A percentile compares a stretch with the other conserved stretches of the same genome.
phyloP scores from a whole-genome alignment of 2,113 vertebrate genomes.

The Ahaetulla prasina region DNA sequence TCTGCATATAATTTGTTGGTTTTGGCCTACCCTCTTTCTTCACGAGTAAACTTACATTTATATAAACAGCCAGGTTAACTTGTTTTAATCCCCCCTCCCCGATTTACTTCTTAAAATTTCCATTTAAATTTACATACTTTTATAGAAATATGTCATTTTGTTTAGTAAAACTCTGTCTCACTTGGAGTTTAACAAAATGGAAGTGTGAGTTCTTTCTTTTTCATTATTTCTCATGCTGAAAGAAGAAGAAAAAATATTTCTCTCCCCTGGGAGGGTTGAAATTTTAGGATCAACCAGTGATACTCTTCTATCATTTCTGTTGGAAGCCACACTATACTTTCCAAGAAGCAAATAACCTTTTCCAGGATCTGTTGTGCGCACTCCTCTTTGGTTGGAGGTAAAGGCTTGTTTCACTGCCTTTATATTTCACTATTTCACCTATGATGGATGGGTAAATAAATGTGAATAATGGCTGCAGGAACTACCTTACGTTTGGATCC shows the following conservation, averaged over 20 bases:
- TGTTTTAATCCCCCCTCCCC: background rate
- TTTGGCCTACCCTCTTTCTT: background rate
- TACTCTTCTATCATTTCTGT: background rate
- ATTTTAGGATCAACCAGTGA: background rate
- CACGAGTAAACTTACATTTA: background rate
- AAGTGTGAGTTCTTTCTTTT: background rate
- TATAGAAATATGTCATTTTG: background rate
- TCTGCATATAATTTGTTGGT: background rate
- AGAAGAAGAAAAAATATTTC: background rate
- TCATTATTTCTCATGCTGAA: background rate
- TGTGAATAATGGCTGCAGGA: background rate
- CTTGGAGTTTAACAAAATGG: background rate
- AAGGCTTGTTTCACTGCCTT: background rate
- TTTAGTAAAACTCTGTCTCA: background rate
- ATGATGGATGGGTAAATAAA: background rate
- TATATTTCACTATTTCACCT: background rate
- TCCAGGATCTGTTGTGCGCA: background rate
- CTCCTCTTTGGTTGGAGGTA: background rate
- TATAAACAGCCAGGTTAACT: background rate
- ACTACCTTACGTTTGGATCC: background rate
- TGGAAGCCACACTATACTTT: background rate
- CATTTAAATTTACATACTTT: background rate
- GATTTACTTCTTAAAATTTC: background rate
- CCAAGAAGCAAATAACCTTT: background rate
- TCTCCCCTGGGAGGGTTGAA: background rate